A percentile compares a stretch with the other conserved stretches of the same genome.
These are phyloP conservation scores for Passer montanus DNA, from an alignment of 2,113 vertebrate genomes.

Conservation along the genomic window DNA sequence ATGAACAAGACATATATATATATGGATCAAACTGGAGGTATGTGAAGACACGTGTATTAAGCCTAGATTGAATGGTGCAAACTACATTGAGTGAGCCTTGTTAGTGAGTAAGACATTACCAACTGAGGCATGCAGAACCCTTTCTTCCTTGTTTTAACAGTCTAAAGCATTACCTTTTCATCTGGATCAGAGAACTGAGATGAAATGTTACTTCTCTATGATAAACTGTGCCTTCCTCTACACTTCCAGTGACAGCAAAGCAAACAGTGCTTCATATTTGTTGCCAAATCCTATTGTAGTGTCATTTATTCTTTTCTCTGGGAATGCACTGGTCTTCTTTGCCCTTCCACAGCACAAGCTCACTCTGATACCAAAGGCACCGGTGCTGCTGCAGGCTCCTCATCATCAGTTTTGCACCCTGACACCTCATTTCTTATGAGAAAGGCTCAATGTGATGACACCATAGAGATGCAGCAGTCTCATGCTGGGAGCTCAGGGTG, in stretches of 20 bases:
- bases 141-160: background rate
- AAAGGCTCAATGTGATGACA: background rate
- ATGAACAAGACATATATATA: background rate
- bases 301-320: constrained; percentile 10
- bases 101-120: background rate
- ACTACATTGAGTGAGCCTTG: background rate
- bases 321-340: background rate
- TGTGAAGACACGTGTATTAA: background rate
- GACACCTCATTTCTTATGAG: background rate
- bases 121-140: background rate
- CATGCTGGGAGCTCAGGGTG: too few relatives aligned
- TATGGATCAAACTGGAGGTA: background rate
- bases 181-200: background rate
- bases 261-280: background rate
- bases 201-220: background rate
- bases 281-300: background rate
- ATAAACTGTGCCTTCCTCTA: background rate
- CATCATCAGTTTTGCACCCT: background rate
- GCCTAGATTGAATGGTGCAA: background rate
- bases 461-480: background rate
- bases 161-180: background rate
- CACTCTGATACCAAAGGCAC: background rate
- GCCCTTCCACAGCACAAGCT: background rate
- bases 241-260: background rate
- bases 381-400: background rate